These are phyloP conservation scores for Styela plicata DNA, from an alignment of 23 tunicate species.

Conservation along the genomic window DNA sequence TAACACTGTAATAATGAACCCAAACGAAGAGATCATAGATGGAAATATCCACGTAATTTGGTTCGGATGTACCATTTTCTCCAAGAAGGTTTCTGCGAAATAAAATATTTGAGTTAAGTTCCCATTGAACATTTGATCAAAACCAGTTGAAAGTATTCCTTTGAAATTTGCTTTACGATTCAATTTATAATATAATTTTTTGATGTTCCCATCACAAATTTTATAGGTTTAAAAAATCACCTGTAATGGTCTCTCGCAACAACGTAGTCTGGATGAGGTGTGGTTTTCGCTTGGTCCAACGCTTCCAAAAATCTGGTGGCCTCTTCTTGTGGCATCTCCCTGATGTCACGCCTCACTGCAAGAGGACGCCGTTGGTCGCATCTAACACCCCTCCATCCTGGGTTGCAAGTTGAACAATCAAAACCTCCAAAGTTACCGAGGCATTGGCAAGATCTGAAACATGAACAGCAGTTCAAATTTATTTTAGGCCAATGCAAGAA, in stretches of 20 bases:
- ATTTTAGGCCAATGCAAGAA: no score
- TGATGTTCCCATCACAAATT: no score
- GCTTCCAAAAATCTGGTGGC: constrained; percentile 46
- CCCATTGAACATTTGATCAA: neutral
- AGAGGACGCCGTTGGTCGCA: constrained; percentile 45
- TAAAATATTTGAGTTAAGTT: no score
- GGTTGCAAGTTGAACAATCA: constrained; percentile 78
- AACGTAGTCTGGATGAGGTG: constrained; percentile 89
- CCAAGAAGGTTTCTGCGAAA: constrained; percentile 71
- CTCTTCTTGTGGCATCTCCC: constrained; percentile 46
- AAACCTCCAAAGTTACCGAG: constrained; percentile 76
- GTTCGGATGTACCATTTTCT: constrained; percentile 63
- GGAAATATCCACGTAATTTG: constrained; percentile 67
- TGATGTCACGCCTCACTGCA: constrained; percentile 48
- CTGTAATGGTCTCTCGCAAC: constrained; percentile 87
- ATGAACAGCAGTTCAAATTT: no score
- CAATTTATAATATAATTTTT: no score
- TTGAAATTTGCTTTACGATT: no score
- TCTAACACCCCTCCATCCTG: constrained; percentile 70
- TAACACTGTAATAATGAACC: constrained; percentile 85
- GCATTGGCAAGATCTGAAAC: constrained; percentile 70
- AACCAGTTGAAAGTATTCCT: no score
- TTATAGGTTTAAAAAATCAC: no score
- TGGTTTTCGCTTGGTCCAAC: constrained; percentile 63
- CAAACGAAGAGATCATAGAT: constrained; percentile 85